These are phyloP conservation scores for Cichladusa arquata DNA, from an alignment of 2,113 vertebrate species.

Conservation along the genomic window DNA sequence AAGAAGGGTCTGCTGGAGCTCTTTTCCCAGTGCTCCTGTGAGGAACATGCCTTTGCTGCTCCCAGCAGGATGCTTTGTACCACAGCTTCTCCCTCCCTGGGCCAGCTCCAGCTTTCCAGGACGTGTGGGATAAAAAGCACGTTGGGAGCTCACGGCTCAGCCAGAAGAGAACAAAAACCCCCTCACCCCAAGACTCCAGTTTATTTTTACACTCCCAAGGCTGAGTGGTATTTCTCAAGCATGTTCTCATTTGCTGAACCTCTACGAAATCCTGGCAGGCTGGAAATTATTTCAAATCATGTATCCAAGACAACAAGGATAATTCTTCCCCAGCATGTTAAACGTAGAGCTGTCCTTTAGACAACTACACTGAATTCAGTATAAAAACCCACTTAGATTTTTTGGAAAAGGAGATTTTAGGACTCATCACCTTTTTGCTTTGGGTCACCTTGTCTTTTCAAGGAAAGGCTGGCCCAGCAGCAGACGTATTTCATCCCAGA, in stretches of 20 bases:
- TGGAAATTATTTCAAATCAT: neutral
- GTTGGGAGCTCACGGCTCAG: neutral
- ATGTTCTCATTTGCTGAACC: slow-evolving; percentile 8
- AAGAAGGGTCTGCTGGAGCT: neutral
- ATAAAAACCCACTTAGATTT: neutral
- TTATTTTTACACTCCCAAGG: neutral
- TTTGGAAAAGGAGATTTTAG: neutral
- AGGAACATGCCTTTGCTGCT: neutral
- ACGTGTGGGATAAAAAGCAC: neutral
- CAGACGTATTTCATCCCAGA: neutral
- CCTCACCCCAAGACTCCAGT: neutral
- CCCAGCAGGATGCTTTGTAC: neutral
- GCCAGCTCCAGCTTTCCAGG: neutral
- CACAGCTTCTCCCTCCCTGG: neutral
- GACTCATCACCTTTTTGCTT: neutral
- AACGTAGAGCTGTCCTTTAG: neutral
- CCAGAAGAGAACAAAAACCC: neutral
- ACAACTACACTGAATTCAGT: neutral
- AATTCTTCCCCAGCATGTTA: neutral
- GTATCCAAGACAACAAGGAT: slow-evolving; percentile 57
- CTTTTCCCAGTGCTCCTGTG: rapidly evolving
- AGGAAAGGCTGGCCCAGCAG: neutral
- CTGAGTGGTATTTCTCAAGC: neutral
- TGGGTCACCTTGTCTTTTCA: slow-evolving; percentile 1
- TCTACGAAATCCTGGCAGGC: neutral